Conservation (phyloP, 2,888 invertebrate species). For the Cheilosia soror region DNA sequence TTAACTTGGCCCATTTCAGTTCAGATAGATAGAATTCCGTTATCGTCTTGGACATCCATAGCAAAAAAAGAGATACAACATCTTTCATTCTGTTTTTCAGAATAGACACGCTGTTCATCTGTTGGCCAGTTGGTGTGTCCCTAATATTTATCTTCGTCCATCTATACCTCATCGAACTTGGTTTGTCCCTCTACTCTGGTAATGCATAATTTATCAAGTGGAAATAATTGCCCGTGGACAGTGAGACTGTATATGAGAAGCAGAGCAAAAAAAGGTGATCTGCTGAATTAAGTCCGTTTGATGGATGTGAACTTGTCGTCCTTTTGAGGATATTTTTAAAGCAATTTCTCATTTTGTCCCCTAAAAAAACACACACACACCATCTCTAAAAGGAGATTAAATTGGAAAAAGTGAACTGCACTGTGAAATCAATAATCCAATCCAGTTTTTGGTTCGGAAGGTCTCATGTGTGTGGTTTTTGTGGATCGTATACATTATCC, state of each 20-base stretch:
- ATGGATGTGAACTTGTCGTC: slow-evolving; percentile 66
- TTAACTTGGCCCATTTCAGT: slow-evolving; percentile 53
- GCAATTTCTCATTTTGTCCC: slow-evolving; percentile 60
- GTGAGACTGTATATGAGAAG: neutral
- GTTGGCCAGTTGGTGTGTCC: slow-evolving; percentile 62
- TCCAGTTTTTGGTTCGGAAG: slow-evolving; percentile 21
- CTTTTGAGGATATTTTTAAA: slow-evolving; percentile 60
- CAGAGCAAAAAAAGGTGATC: slow-evolving; percentile 26
- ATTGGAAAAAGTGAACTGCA: slow-evolving; percentile 5
- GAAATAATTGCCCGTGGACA: slow-evolving; percentile 59
- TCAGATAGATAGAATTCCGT: slow-evolving; percentile 58
- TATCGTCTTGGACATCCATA: slow-evolving; percentile 34
- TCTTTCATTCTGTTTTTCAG: slow-evolving; percentile 47
- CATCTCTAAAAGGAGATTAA: slow-evolving; percentile 28
- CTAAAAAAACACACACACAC: neutral
- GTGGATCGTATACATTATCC: slow-evolving; percentile 45
- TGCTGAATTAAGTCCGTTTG: slow-evolving; percentile 58
- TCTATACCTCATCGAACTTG: slow-evolving; percentile 46
- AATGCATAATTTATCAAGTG: slow-evolving; percentile 73
- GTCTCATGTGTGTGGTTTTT: slow-evolving; percentile 52
- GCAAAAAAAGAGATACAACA: slow-evolving; percentile 25
- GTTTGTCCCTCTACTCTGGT: slow-evolving; percentile 30
- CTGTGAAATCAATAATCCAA: slow-evolving; percentile 51
- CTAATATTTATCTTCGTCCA: slow-evolving; percentile 68
- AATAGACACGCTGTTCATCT: slow-evolving; percentile 31